Base-by-base conservation (phyloP, 2,797 vertebrate species). In the Platyrinchus mystaceus region DNA sequence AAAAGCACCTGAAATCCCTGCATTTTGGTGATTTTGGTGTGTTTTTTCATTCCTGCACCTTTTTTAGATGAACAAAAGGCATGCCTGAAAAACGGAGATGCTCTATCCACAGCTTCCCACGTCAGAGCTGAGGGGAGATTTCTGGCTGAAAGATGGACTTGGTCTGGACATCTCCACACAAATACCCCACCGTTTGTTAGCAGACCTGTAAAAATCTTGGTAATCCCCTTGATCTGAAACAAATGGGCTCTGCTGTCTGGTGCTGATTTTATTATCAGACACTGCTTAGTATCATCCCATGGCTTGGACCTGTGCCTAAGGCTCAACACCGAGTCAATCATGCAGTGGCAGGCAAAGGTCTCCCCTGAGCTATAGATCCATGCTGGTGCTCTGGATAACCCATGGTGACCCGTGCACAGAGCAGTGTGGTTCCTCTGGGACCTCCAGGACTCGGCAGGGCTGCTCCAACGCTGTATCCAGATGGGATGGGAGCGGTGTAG, bases 251-350 rank as follows among this genome's bases (percentile, higher is more conserved):
- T 88, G 77, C 91, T 95, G 79, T 86, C 94, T 89, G 70, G 80
- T 93, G 82, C 94, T 94, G 94, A 92, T 90, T 96, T 97, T 95
- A 95, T 95, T 92, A 91, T 95, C 91, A 93, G 82, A 93, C 87
- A 74, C 94, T 95, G 91, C 84, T 93, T 73, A 93, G 70, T 46
- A 66, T 95, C 92, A 94, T 94, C 94, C 66, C 56, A 76, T 32
- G 73, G 53, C 70, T 92, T 95, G 91, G 91, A 83, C 16, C 36
- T 8, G 34, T 41, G 94, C 94, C 92, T 55, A 37, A 86, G 67
- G 32, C 73, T 75, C 76, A 52, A 4, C 2, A 3, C 47, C 3
- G 34, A 84, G 84, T 75, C 89, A 68, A 5, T 87, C n/a, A 27
- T 12, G 27, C 2, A 0, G 62, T n/a, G 82, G 82, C 76, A 85